phyloP scores from a whole-genome alignment of 2,888 invertebrate genomes.

The Smittia aterrima region DNA sequence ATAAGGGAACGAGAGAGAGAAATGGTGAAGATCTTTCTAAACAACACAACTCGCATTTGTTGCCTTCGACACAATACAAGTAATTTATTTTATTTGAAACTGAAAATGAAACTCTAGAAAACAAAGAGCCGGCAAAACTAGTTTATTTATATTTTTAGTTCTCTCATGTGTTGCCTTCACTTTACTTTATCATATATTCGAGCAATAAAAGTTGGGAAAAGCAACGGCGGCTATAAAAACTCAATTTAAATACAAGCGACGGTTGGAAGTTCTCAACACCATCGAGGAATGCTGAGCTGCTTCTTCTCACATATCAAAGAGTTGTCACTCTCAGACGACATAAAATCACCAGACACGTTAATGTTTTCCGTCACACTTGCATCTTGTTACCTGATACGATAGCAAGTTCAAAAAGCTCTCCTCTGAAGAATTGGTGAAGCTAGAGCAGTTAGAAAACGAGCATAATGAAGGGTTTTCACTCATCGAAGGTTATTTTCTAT shows the following conservation, averaged over 20 bases:
- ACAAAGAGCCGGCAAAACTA: constrained; percentile 21
- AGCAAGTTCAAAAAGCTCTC: constrained; percentile 1
- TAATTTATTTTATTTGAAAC: constrained; percentile 34
- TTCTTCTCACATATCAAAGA: background rate
- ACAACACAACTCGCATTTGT: background rate
- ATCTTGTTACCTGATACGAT: constrained; percentile 2
- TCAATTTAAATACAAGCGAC: constrained; percentile 36
- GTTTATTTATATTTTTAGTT: constrained; percentile 41
- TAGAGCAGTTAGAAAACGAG: no score
- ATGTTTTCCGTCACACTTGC: background rate
- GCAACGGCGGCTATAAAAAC: constrained; percentile 36
- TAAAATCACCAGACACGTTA: constrained; percentile 5
- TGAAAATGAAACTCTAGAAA: constrained; percentile 21
- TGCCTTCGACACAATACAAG: background rate
- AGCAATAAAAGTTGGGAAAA: constrained; percentile 29
- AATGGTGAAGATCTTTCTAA: background rate
- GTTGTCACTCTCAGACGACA: background rate
- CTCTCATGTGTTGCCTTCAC: constrained; percentile 36
- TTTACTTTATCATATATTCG: constrained; percentile 36
- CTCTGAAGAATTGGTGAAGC: no score
- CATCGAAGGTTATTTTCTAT: no score
- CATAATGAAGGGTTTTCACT: no score
- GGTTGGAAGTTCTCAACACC: constrained; percentile 6
- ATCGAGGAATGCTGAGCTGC: background rate
- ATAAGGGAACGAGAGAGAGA: background rate